Conservation (phyloP, 1,140 invertebrate species). For the Caenorhabditis latens region DNA sequence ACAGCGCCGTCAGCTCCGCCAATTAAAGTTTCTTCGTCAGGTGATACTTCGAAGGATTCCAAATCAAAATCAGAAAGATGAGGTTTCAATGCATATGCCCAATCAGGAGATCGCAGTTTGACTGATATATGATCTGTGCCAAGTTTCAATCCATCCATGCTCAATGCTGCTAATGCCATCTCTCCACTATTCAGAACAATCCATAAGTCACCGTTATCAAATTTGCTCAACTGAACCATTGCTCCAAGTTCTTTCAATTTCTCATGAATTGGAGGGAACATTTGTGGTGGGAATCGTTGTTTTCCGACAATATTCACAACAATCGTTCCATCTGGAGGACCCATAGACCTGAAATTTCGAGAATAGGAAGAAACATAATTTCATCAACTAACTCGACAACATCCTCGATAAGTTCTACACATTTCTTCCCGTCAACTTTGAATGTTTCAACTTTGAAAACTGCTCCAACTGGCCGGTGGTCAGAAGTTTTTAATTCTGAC, state of each 20-base stretch:
- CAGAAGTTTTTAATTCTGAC: slow-evolving; percentile 95
- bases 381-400: slow-evolving; percentile 65
- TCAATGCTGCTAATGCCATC: slow-evolving; percentile 74
- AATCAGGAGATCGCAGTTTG: slow-evolving; percentile 49
- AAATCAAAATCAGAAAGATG: slow-evolving; percentile 18
- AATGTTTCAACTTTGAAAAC: slow-evolving; percentile 68
- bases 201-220: slow-evolving; percentile 68
- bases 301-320: slow-evolving; percentile 68
- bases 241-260: slow-evolving; percentile 69
- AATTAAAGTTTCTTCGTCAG: background rate
- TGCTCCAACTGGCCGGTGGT: slow-evolving; percentile 83
- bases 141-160: slow-evolving; percentile 73
- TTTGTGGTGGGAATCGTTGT: slow-evolving; percentile 66
- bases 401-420: slow-evolving; percentile 67
- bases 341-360: slow-evolving; percentile 70
- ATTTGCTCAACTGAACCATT: slow-evolving; percentile 65
- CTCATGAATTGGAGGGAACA: slow-evolving; percentile 68
- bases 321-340: slow-evolving; percentile 74
- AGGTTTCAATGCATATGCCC: slow-evolving; percentile 36
- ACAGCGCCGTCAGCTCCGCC: background rate
- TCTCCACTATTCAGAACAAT: slow-evolving; percentile 72
- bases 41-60: background rate
- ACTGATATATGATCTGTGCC: slow-evolving; percentile 17
- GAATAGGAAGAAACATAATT: background rate
- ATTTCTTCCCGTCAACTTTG: slow-evolving; percentile 70